These are phyloP conservation scores for Operophtera brumata DNA, from an alignment of 2,888 invertebrate species.

Conservation along the genomic window DNA sequence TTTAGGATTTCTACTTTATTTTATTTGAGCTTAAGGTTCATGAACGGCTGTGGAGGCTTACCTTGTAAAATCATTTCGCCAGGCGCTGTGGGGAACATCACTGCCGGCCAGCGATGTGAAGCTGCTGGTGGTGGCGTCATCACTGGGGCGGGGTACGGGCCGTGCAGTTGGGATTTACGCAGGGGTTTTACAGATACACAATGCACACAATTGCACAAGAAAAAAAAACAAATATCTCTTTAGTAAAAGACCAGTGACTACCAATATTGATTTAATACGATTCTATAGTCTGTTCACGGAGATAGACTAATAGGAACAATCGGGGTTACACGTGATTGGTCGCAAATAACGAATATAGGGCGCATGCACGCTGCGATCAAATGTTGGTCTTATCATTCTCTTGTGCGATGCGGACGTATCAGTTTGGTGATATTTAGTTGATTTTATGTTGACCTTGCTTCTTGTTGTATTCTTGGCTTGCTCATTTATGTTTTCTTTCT, in stretches of 20 bases:
- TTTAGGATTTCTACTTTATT: background rate
- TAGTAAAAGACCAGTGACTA: constrained; percentile 20
- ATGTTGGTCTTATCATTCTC: no score
- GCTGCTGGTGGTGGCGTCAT: constrained; percentile 72
- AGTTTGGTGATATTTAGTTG: no score
- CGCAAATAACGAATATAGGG: no score
- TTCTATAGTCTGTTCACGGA: no score
- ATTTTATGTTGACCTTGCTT: no score
- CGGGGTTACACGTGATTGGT: no score
- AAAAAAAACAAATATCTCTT: constrained; percentile 25
- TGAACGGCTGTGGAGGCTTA: constrained; percentile 46
- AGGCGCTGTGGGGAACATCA: constrained; percentile 66
- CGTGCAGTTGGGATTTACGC: constrained; percentile 64
- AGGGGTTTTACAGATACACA: constrained; percentile 69
- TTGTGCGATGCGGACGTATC: no score
- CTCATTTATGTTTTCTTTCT: no score
- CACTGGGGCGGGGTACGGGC: constrained; percentile 68
- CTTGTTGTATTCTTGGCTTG: no score
- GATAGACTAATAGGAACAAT: no score
- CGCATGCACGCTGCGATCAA: no score
- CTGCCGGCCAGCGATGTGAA: constrained; percentile 66
- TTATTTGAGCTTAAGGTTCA: background rate
- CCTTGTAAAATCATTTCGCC: constrained; percentile 73
- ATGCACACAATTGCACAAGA: constrained; percentile 62
- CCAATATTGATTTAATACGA: constrained; percentile 10